Conservation (phyloP, 2,888 invertebrate species). For the Melieria omissa region DNA sequence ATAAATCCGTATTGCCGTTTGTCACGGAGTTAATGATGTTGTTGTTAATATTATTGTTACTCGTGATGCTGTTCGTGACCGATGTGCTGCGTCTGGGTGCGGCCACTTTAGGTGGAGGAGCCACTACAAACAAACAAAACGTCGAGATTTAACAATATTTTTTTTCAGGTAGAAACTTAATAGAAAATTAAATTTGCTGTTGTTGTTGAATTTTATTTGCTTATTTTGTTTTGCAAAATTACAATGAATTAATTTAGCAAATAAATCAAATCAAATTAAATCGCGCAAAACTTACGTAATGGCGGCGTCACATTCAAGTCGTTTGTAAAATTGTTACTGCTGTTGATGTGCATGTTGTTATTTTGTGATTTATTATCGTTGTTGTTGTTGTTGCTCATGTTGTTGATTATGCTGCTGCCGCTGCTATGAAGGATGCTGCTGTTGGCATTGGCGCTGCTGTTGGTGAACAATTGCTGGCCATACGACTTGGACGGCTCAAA, state of each 20-base stretch:
- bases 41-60: conserved; percentile 45
- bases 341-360: conserved; percentile 56
- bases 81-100: conserved; percentile 68
- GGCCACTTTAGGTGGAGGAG: conserved; percentile 86
- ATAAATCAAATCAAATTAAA: neutral
- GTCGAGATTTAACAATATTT: neutral
- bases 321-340: conserved; percentile 54
- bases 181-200: conserved; percentile 8
- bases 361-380: conserved; percentile 42
- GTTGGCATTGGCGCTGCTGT: conserved; percentile 56
- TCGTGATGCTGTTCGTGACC: conserved; percentile 48
- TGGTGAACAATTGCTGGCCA: conserved; percentile 68
- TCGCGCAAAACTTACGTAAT: conserved; percentile 71
- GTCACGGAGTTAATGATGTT: conserved; percentile 51
- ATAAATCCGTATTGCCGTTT: conserved; percentile 76
- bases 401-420: conserved; percentile 52
- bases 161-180: neutral
- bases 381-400: conserved; percentile 58
- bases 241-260: neutral
- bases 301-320: conserved; percentile 71
- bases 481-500: conserved; percentile 66
- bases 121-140: conserved; percentile 73
- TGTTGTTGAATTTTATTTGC: neutral
- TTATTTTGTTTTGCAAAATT: neutral
- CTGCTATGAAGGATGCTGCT: conserved; percentile 60